phyloP scores from a whole-genome alignment of 2,797 vertebrate species.

The Microchirus variegatus region DNA sequence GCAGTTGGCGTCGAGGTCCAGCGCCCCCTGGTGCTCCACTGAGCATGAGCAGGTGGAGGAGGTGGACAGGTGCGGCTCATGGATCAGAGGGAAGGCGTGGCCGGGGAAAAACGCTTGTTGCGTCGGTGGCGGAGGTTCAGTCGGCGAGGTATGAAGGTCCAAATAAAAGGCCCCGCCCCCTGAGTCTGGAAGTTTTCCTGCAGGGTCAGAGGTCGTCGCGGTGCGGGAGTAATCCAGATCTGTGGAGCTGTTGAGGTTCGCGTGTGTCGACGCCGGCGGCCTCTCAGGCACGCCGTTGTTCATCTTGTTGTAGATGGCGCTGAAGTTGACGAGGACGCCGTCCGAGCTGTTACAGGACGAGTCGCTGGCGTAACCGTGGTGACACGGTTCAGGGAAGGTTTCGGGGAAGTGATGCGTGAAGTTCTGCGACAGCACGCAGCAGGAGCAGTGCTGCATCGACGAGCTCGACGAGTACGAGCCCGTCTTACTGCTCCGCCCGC shows the following conservation, averaged over 20 bases:
- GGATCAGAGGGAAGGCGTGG: slow-evolving; percentile 66
- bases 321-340: slow-evolving; percentile 95
- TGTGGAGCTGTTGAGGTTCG: slow-evolving; percentile 83
- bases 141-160: slow-evolving; percentile 92
- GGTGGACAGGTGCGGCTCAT: slow-evolving; percentile 77
- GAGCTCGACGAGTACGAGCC: slow-evolving; percentile 83
- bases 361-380: slow-evolving; percentile 90
- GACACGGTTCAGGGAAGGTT: slow-evolving; percentile 77
- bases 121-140: slow-evolving; percentile 82
- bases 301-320: slow-evolving; percentile 94
- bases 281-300: slow-evolving; percentile 84
- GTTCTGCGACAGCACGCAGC: slow-evolving; percentile 86
- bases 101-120: slow-evolving; percentile 38
- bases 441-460: slow-evolving; percentile 79
- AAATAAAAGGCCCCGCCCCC: slow-evolving; percentile 91
- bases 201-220: slow-evolving; percentile 82
- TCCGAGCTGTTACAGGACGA: slow-evolving; percentile 97
- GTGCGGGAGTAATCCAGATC: slow-evolving; percentile 79
- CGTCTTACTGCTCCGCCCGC: slow-evolving; percentile 69
- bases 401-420: slow-evolving; percentile 67
- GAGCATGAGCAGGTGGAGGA: slow-evolving; percentile 77
- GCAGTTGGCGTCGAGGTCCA: slow-evolving; percentile 93
- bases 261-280: slow-evolving; percentile 63
- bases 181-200: slow-evolving; percentile 77
- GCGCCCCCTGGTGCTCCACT: slow-evolving; percentile 75